Percentiles rank a stretch among this genome's conserved stretches.
Conservation (phyloP, 2,888 invertebrate genomes). For the Drosophila lacicola region DNA sequence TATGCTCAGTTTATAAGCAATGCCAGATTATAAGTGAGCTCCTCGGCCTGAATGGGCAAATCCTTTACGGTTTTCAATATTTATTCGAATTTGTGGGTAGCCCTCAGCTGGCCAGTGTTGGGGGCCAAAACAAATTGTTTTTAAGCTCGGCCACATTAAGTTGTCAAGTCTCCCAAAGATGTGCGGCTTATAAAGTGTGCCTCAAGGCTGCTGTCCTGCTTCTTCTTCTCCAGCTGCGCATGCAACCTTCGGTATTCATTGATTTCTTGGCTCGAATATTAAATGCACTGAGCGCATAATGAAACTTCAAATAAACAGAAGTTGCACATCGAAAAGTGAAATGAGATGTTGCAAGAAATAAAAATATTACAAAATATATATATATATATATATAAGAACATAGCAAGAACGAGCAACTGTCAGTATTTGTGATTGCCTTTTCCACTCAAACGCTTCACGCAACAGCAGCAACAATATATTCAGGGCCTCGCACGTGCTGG, state of each 20-base stretch:
- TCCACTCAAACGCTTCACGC: conserved; percentile 30
- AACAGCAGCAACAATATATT: conserved; percentile 22
- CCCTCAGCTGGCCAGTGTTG: conserved; percentile 55
- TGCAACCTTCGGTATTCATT: conserved; percentile 16
- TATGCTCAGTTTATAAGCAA: conserved; percentile 50
- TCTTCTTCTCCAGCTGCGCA: neutral
- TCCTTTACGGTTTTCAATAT: conserved; percentile 69
- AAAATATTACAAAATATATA: conserved; percentile 1
- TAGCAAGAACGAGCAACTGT: conserved; percentile 47
- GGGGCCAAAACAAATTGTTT: conserved; percentile 68
- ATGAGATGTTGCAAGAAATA: conserved; percentile 42
- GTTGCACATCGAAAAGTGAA: conserved; percentile 43
- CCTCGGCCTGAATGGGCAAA: conserved; percentile 51
- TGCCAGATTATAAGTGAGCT: conserved; percentile 54
- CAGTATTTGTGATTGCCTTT: conserved; percentile 65
- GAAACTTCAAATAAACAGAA: conserved; percentile 36
- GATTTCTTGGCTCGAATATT: conserved; percentile 26
- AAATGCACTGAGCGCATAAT: conserved; percentile 20
- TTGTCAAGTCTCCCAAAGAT: conserved; percentile 56
- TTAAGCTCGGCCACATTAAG: conserved; percentile 61
- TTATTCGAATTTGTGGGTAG: conserved; percentile 55
- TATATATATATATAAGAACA: neutral
- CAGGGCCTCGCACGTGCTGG: conserved; percentile 60
- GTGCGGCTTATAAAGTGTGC: conserved; percentile 28
- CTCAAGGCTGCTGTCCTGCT: conserved; percentile 8